Conservation (phyloP, 2,888 invertebrate genomes). For the Candidula unifasciata region DNA sequence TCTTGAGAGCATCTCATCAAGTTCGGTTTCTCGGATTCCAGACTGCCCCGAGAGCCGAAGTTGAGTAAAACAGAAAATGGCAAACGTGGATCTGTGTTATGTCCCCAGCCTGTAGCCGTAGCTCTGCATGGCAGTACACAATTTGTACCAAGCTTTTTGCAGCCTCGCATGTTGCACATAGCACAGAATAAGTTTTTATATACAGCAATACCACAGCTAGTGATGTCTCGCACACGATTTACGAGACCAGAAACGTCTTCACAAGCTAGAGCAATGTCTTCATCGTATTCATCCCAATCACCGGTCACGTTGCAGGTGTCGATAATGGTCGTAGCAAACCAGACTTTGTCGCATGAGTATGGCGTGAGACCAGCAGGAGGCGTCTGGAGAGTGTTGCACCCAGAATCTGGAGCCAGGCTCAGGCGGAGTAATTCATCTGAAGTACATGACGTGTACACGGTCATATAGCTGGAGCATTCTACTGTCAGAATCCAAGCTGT, state of each 20-base stretch:
- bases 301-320: slow-evolving; percentile 26
- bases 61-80: slow-evolving; percentile 10
- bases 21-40: not conserved
- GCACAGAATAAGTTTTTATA: slow-evolving; percentile 37
- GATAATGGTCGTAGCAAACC: not conserved
- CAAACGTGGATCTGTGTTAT: not conserved
- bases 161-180: slow-evolving; percentile 7
- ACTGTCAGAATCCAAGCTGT: not conserved
- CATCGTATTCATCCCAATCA: slow-evolving; percentile 9
- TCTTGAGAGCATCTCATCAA: not conserved
- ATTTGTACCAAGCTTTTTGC: not conserved
- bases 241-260: not conserved
- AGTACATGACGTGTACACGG: not conserved
- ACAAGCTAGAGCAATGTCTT: slow-evolving; percentile 14
- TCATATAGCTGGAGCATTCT: not conserved
- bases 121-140: not conserved
- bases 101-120: too few species aligned
- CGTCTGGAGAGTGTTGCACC: not conserved
- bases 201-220: not conserved
- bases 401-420: not conserved
- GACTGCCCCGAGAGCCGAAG: not conserved
- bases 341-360: not conserved
- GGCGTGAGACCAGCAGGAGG: too few species aligned
- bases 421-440: not conserved
- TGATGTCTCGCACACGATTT: not conserved